Evolutionary conservation across 2,113 vertebrate genomes (phyloP).

Genomic region (Melanostigma gelatinosum): DNA sequence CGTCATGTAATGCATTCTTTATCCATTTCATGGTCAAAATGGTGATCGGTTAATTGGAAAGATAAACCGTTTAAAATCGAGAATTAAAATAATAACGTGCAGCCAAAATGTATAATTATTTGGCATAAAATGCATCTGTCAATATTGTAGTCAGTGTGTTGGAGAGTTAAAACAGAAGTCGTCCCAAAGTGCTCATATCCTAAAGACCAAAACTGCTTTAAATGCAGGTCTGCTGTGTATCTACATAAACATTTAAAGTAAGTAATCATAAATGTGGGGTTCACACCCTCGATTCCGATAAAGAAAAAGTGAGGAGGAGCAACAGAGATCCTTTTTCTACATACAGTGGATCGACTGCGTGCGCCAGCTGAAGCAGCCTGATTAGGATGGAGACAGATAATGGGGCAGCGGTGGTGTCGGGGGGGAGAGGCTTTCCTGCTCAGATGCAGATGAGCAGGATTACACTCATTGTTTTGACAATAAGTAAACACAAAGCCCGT

Average conservation of each 20-base stretch:
- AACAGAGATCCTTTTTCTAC: background rate
- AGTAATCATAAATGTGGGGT: background rate
- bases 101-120: background rate
- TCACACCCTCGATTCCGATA: background rate
- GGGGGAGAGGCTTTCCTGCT: conserved; percentile 34
- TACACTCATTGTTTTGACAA: conserved; percentile 76
- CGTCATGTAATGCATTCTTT: background rate
- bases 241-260: background rate
- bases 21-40: background rate
- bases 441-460: conserved; percentile 72
- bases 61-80: background rate
- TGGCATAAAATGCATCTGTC: background rate
- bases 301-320: background rate
- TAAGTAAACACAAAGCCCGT: conserved; percentile 70
- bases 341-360: conserved; percentile 25
- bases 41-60: background rate
- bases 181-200: background rate
- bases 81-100: background rate
- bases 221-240: background rate
- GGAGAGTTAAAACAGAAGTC: background rate
- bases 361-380: conserved; percentile 52
- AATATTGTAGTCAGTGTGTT: background rate
- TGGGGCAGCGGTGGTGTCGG: conserved; percentile 47
- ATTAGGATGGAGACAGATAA: conserved; percentile 60
- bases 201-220: background rate